Conservation (phyloP, 2,113 vertebrate genomes). For the Colius striatus region DNA sequence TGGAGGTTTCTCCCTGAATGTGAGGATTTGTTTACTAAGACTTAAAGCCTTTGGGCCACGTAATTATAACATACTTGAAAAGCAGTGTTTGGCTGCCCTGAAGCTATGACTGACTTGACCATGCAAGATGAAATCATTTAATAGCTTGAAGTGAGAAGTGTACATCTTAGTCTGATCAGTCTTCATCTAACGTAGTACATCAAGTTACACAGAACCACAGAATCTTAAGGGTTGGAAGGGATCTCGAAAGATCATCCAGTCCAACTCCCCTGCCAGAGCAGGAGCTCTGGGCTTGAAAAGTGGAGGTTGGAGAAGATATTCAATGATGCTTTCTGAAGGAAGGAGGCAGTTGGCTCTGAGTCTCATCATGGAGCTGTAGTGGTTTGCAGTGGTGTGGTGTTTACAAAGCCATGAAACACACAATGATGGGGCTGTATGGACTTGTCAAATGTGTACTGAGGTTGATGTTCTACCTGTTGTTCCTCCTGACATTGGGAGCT, state of each 20-base stretch:
- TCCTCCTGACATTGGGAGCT: not conserved
- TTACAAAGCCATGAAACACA: too few relatives aligned
- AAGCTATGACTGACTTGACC: not conserved
- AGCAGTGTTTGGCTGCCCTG: not conserved
- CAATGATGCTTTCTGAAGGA: not conserved
- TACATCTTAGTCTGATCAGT: not conserved
- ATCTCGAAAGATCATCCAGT: too few relatives aligned
- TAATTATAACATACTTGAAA: not conserved
- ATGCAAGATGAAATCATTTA: not conserved
- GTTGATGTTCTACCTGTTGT: not conserved
- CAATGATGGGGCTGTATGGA: not conserved
- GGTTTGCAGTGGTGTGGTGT: not conserved
- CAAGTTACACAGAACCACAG: too few relatives aligned
- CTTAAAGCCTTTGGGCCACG: not conserved
- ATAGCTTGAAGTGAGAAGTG: not conserved
- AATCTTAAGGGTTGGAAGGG: too few relatives aligned
- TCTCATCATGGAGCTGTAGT: accelerated
- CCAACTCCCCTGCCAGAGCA: too few relatives aligned
- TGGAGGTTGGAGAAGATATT: not conserved
- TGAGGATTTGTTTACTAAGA: not conserved
- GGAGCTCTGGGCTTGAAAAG: not conserved
- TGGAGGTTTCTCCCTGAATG: not conserved
- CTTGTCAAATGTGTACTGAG: not conserved
- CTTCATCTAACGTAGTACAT: not conserved
- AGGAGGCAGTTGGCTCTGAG: not conserved